Percentiles rank a stretch among this genome's conserved stretches.
These are phyloP conservation scores for Anabas testudineus DNA, from an alignment of 2,797 vertebrate species.

Conservation along the genomic window DNA sequence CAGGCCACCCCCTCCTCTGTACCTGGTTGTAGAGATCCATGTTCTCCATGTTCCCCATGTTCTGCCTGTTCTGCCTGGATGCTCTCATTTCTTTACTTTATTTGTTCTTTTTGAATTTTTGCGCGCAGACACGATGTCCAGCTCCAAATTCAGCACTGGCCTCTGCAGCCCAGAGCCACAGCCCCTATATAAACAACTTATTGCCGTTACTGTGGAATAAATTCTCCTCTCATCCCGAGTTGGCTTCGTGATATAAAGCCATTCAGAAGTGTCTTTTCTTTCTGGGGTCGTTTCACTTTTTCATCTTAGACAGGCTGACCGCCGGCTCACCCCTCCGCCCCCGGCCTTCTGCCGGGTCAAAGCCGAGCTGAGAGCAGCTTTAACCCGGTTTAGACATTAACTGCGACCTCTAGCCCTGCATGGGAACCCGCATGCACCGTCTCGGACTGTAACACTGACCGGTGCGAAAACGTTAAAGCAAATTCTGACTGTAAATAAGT, in stretches of 20 bases:
- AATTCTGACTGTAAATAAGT: background rate
- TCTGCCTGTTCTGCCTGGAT: too few relatives aligned
- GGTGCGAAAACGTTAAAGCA: background rate
- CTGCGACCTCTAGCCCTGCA: conserved; percentile 68
- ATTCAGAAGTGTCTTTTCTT: conserved; percentile 78
- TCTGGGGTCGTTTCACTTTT: conserved; percentile 83
- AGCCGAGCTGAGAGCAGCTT: conserved; percentile 78
- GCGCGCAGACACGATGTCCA: background rate
- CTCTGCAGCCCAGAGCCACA: background rate
- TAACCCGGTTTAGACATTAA: conserved; percentile 84
- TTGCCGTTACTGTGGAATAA: background rate
- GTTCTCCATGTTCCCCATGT: too few relatives aligned
- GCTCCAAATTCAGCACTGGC: too few relatives aligned
- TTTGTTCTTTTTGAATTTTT: background rate
- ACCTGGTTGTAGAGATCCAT: too few relatives aligned
- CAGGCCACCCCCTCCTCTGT: too few relatives aligned
- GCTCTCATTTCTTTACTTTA: background rate
- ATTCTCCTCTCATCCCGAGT: conserved; percentile 19
- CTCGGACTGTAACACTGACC: conserved; percentile 25
- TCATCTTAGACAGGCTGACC: conserved; percentile 86
- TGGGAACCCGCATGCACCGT: conserved; percentile 44
- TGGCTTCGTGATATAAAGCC: conserved; percentile 55
- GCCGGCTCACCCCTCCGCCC: conserved; percentile 80
- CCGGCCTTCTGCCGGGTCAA: conserved; percentile 79
- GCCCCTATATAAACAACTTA: background rate